Base-by-base conservation (phyloP, 2,888 invertebrate genomes). In the Rhodophaea formosa region DNA sequence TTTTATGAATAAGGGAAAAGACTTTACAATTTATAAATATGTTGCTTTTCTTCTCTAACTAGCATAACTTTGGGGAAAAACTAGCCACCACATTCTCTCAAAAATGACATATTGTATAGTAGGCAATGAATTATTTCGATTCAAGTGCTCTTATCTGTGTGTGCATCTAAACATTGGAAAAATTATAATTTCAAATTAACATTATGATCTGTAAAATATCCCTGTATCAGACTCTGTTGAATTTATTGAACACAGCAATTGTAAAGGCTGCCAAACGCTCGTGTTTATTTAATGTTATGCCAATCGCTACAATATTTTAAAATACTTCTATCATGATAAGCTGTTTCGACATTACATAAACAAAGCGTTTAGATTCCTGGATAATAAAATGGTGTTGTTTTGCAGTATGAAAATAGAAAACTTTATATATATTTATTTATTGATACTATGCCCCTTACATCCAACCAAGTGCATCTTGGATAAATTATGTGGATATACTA, bases 141-240 rank as follows among this genome's bases (percentile, higher is more conserved):
- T 58, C 46, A 57, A 55, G 39, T 53, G 59, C 59, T 55, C n/a
- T n/a, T n/a, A n/a, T n/a, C n/a, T n/a, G n/a, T n/a, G n/a, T n/a
- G 57, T 59, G 39, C 32, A 14, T 51, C 17, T 53, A 53, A 17
- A 53, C 17, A 10, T 42, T 29, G 14, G 70, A 75, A 77, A 72
- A 68, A 65, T 69, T 67, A 65, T 69, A 75, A 76, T 79, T 71
- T 76, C 77, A 80, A 81, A 78, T 73, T 64, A 72, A 79, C 74
- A 70, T 82, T 79, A 80, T 77, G 77, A 80, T 86, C 72, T 80
- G 79, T 88, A 90, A 89, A 88, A 86, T 88, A 89, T 90, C 90
- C 90, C 89, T 90, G 89, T 90, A 90, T 90, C 80, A 80, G 78
- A 89, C 89, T 89, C 88, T 90, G 90, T 89, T 84, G 83, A 81